Percentiles rank a stretch among this genome's conserved stretches.
phyloP scores from a whole-genome alignment of 23 tunicate genomes.

The Ascidia mentula region DNA sequence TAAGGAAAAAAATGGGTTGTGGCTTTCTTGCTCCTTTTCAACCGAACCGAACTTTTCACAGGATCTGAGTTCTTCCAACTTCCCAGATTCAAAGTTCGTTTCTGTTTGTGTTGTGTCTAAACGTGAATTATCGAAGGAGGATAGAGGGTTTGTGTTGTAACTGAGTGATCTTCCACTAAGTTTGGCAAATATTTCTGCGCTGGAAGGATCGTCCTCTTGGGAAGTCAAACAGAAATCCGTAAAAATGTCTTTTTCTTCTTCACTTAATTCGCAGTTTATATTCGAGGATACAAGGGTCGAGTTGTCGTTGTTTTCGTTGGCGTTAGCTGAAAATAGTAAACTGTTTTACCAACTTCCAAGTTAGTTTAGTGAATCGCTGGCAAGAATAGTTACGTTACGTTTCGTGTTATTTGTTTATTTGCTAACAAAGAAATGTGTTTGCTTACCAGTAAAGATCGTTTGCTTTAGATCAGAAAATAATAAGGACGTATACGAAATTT shows the following conservation, averaged over 20 bases:
- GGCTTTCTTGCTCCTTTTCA: neutral
- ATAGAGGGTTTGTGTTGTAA: conserved; percentile 34
- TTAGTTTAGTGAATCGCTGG: neutral
- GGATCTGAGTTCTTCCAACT: neutral
- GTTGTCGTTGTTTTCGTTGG: conserved; percentile 70
- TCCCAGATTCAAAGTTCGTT: neutral
- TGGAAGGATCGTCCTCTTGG: neutral
- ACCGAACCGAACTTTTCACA: neutral
- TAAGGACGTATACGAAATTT: neutral
- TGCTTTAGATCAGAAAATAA: neutral
- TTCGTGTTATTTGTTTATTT: neutral
- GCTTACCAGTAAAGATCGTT: neutral
- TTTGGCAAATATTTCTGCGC: neutral
- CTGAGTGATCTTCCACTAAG: conserved; percentile 15
- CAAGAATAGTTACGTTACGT: neutral
- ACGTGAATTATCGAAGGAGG: conserved; percentile 11
- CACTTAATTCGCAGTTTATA: neutral
- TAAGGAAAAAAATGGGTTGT: neutral
- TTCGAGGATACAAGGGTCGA: neutral
- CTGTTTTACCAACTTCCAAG: neutral
- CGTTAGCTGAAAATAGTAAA: conserved; percentile 29
- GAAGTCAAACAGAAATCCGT: neutral
- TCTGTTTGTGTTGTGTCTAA: no score
- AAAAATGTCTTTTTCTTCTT: neutral
- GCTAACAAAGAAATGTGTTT: neutral